Conservation (phyloP, 2,113 vertebrate genomes). For the Bagarius yarrelli region DNA sequence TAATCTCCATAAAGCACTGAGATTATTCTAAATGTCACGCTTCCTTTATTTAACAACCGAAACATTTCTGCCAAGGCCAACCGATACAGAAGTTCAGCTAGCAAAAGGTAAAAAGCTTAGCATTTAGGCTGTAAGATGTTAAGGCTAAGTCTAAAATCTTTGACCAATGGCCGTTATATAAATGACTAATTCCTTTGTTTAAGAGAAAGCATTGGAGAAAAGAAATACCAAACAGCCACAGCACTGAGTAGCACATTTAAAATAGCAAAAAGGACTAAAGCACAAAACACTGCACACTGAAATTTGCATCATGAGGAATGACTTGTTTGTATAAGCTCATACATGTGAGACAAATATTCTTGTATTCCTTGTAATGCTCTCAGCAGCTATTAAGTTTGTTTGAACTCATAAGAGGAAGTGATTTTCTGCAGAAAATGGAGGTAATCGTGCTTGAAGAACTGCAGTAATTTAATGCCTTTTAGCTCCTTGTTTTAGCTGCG, state of each 20-base stretch:
- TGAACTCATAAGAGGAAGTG: conserved; percentile 29
- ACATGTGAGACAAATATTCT: conserved; percentile 39
- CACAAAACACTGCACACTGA: neutral
- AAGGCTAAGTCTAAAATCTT: neutral
- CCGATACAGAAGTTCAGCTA: conserved; percentile 32
- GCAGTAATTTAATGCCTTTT: conserved; percentile 40
- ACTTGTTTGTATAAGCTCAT: conserved; percentile 36
- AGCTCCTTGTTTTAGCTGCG: conserved; percentile 20
- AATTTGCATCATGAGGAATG: conserved; percentile 32
- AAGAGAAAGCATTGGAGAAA: neutral
- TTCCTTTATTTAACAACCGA: conserved; percentile 44
- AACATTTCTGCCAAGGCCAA: conserved; percentile 9
- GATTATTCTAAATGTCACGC: conserved; percentile 52
- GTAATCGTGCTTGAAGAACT: conserved; percentile 41
- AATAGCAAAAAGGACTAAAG: neutral
- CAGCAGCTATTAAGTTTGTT: conserved; percentile 39
- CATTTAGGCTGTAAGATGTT: neutral
- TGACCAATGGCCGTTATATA: neutral
- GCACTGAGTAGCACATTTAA: neutral
- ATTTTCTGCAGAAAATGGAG: conserved; percentile 35
- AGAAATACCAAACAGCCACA: neutral
- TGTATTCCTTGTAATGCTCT: conserved; percentile 29
- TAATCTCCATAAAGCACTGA: conserved; percentile 44
- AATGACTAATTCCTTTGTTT: neutral
- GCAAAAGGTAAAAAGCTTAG: neutral